phyloP scores from a whole-genome alignment of 2,797 vertebrate species.

The Argyrosomus regius region DNA sequence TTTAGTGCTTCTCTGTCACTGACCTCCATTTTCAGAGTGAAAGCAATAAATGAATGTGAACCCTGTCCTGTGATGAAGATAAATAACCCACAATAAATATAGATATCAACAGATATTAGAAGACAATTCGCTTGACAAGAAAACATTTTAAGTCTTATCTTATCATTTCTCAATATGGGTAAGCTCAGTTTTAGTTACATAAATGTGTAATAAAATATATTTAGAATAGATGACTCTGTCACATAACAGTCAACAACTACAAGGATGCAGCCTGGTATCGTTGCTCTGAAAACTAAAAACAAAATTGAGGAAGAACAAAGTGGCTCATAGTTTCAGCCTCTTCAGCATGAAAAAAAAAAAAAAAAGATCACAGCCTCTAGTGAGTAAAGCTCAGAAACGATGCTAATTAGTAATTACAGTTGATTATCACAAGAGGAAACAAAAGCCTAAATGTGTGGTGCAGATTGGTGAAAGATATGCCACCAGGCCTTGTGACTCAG shows the following conservation, averaged over 20 bases:
- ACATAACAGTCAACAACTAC: slow-evolving; percentile 5
- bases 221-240: not conserved
- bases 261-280: not conserved
- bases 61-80: slow-evolving; percentile 22
- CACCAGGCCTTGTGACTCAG: slow-evolving; percentile 51
- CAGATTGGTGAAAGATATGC: slow-evolving; percentile 34
- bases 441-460: slow-evolving; percentile 24
- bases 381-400: not conserved
- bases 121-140: not conserved
- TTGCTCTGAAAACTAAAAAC: slow-evolving; percentile 28
- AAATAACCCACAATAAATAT: not conserved
- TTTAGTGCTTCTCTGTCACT: slow-evolving; percentile 5
- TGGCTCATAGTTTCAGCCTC: slow-evolving; percentile 4
- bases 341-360: not conserved
- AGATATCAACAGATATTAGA: not conserved
- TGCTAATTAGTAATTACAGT: slow-evolving; percentile 5
- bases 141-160: not conserved
- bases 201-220: slow-evolving; percentile 15
- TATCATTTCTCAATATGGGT: not conserved
- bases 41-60: slow-evolving; percentile 39
- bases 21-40: slow-evolving; percentile 23
- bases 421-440: slow-evolving; percentile 16
- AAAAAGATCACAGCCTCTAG: not conserved
- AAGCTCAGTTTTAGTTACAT: slow-evolving; percentile 33
- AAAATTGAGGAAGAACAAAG: slow-evolving; percentile 39